phyloP scores from a whole-genome alignment of 2,113 vertebrate species.

The Passer domesticus region DNA sequence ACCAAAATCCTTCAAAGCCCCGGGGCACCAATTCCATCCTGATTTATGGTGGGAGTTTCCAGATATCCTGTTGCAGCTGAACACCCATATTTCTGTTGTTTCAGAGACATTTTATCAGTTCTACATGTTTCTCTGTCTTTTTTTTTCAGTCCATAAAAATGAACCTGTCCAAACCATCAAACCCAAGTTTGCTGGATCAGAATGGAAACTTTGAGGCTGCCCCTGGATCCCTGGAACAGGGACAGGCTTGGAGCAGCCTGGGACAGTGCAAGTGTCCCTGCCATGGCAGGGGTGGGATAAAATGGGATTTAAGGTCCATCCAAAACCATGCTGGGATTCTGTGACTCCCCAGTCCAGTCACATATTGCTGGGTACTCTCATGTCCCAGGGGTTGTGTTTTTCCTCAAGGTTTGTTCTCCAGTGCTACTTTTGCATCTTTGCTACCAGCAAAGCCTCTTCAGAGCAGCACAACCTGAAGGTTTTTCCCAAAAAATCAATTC shows the following conservation, averaged over 20 bases:
- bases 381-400: background rate
- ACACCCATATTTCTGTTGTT: accelerated
- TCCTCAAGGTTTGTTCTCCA: background rate
- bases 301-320: background rate
- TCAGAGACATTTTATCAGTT: accelerated
- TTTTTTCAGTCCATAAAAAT: background rate
- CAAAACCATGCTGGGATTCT: background rate
- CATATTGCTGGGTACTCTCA: accelerated
- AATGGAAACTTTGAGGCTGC: background rate
- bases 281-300: background rate
- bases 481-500: background rate
- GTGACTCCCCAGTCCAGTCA: background rate
- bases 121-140: background rate
- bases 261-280: background rate
- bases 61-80: accelerated
- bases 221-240: background rate
- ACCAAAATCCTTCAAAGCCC: background rate
- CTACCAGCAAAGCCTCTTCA: background rate
- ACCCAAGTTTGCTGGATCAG: background rate
- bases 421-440: background rate
- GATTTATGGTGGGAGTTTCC: background rate
- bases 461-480: background rate
- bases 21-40: background rate
- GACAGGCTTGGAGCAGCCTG: background rate
- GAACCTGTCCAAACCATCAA: background rate